Base-by-base conservation (phyloP, 2,888 invertebrate genomes). In the Muscina levida region DNA sequence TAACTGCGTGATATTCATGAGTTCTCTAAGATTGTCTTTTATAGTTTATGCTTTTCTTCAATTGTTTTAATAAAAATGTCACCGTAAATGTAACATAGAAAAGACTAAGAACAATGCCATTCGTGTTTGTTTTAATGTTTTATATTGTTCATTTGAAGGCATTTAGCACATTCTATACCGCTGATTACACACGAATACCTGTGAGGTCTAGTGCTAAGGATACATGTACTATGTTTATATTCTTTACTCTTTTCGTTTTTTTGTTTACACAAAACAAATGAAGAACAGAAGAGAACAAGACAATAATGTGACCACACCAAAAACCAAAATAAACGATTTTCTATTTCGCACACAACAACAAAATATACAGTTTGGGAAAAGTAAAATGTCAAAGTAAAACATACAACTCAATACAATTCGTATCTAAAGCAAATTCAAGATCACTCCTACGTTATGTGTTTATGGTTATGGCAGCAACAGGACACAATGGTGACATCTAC, bases 221-320 rank as follows among this genome's bases (percentile, higher is more conserved):
- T 24, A n/a, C n/a, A n/a, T n/a, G n/a, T n/a, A n/a, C n/a, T n/a
- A n/a, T n/a, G n/a, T n/a, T n/a, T n/a, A n/a, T 26, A 71, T 31
- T 10, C 31, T 59, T 71, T 46, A 77, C 77, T 77, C 73, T 71
- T 73, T 79, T 31, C n/a, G 31, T 31, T 37, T 17, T 3, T 68
- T n/a, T 67, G 13, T 39, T 17, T 17, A 37, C 24, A 11, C 11
- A 56, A 31, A 44, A 22, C n/a, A 51, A 66, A 15, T n/a, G n/a
- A n/a, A 46, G 4, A 57, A 56, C 19, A 11, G 56, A 11, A 53
- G 22, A 46, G 4, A 74, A 37, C 66, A 57, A n/a, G n/a, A n/a
- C n/a, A 67, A 85, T 89, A 87, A 88, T 88, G 87, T 89, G 89
- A 88, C 89, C 89, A 87, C 88, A 89, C 84, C 85, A 84, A 86